Evolutionary conservation across 2,113 vertebrate species (phyloP), one percentile per base, ranked within the genome.

Genomic region (Prochilodus magdalenae): DNA sequence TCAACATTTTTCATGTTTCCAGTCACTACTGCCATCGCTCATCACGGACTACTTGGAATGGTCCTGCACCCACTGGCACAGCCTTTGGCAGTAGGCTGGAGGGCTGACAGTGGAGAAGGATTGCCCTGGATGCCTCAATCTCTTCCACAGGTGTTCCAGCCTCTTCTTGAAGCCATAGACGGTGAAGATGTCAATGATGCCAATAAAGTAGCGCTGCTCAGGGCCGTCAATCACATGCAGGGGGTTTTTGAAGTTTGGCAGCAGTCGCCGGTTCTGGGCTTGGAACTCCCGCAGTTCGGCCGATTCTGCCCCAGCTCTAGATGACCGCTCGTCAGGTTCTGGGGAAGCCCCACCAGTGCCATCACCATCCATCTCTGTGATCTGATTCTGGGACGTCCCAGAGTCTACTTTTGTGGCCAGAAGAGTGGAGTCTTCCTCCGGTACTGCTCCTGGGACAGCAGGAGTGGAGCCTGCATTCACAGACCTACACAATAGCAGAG

Each of bases 151-250:
- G 75, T 94, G 82, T 86, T 96, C 96, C 67, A 98, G 85, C 73
- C 90, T 91, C 86, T 97, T 97, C 86, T 87, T 94, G 75, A 95
- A 92, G 77, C 93, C 87, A 73, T 96, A 98, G 40, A 96, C 95
- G 0, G 96, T 98, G 83, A 96, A 94, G 81, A 98, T 93, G 88
- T 98, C 96, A 57, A 98, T 94, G 44, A 98, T 94, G 73, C 96
- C 96, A 0, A 98, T 84, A 77, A 96, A 97, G 87, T 96, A 97
- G 84, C 96, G 95, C 7, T 93, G 91, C 55, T 97, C 94, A 0
- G 95, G 93, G 22, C 96, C 96, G 0, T 98, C 96, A 3, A 98
- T 91, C 29, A 96, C 87, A 11, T 98, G 96, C 5, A 97, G 86
- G 0, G 96, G 93, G 55, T 96, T 97, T 83, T 92, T 94, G 65